A percentile compares a stretch with the other conserved stretches of the same genome.
Conservation (phyloP, 2,113 vertebrate species). For the Psettodes erumei region DNA sequence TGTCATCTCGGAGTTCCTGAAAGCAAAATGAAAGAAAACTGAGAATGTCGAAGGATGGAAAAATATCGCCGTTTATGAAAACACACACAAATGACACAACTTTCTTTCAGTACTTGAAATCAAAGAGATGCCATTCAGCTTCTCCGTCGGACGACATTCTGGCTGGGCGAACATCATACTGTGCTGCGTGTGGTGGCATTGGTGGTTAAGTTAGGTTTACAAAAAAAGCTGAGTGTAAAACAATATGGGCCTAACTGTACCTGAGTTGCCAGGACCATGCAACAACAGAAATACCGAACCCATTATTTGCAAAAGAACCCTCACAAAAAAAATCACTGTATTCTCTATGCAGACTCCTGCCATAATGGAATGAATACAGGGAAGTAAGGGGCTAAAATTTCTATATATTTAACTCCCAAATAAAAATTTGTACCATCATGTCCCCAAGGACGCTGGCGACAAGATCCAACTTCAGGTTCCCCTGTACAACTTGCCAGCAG, state of each 20-base stretch:
- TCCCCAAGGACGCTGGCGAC: constrained; percentile 90
- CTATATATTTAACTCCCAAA: neutral
- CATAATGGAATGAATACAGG: neutral
- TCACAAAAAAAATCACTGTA: neutral
- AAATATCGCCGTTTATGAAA: no score
- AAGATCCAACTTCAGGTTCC: constrained; percentile 94
- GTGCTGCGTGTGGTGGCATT: neutral
- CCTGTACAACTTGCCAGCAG: constrained; percentile 93
- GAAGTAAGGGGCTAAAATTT: neutral
- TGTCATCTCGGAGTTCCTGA: constrained; percentile 94
- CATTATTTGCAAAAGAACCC: neutral
- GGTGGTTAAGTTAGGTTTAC: neutral
- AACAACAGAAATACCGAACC: neutral
- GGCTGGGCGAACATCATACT: neutral
- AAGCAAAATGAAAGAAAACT: constrained; percentile 29
- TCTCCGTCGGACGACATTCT: neutral
- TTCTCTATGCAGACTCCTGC: neutral
- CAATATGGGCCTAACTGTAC: neutral
- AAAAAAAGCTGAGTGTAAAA: neutral
- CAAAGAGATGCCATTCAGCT: neutral
- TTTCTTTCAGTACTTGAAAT: neutral
- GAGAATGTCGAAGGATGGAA: neutral
- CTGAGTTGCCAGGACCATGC: neutral
- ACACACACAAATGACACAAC: neutral
- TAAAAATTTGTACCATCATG: constrained; percentile 87